phyloP scores from a whole-genome alignment of 2,888 invertebrate genomes.

The Drosophila infuscata region DNA sequence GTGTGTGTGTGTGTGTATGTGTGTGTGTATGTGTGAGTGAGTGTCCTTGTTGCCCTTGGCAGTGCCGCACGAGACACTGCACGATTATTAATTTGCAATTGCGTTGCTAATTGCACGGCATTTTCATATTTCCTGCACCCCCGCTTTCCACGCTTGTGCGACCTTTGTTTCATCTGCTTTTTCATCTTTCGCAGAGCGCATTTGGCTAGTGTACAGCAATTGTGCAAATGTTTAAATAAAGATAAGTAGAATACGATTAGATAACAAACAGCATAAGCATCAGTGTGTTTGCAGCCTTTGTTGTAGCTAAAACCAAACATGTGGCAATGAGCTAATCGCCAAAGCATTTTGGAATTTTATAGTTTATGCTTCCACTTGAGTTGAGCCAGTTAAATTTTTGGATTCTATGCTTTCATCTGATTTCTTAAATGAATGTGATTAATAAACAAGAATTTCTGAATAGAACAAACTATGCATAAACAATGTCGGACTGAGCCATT shows the following conservation, averaged over 20 bases:
- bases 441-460: constrained; percentile 28
- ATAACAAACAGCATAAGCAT: constrained; percentile 41
- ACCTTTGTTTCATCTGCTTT: constrained; percentile 23
- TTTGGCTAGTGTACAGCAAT: constrained; percentile 41
- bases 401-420: constrained; percentile 19
- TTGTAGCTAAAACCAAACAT: constrained; percentile 13
- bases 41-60: constrained; percentile 67
- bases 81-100: constrained; percentile 80
- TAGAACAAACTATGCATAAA: constrained; percentile 12
- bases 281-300: constrained; percentile 6
- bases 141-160: not conserved
- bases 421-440: constrained; percentile 1
- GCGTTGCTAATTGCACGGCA: constrained; percentile 73
- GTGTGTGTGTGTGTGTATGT: constrained; percentile 33
- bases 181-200: constrained; percentile 36
- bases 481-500: not conserved
- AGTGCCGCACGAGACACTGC: constrained; percentile 61
- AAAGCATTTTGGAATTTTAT: constrained; percentile 37
- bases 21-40: constrained; percentile 27
- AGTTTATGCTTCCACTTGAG: constrained; percentile 57
- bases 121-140: constrained; percentile 11
- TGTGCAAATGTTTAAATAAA: constrained; percentile 58
- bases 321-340: constrained; percentile 48
- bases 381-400: constrained; percentile 27
- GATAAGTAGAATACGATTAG: constrained; percentile 70